Conservation (phyloP, 2,888 invertebrate species). For the Ochropacha duplaris region DNA sequence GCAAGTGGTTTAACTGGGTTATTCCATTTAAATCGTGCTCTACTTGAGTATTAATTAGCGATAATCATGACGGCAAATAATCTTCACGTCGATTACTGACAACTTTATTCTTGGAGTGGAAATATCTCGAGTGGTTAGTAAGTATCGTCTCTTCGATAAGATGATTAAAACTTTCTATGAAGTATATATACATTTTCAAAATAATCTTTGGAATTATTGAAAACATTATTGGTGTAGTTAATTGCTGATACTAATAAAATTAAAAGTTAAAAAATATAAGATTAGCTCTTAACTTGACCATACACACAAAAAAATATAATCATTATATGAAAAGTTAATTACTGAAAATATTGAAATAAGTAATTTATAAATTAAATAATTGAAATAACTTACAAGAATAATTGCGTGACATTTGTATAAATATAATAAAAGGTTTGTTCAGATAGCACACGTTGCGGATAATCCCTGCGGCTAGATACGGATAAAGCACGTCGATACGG, state of each 20-base stretch:
- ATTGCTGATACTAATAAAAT: background rate
- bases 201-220: too few species aligned
- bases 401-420: slow-evolving; percentile 38
- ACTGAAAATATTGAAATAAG: too few species aligned
- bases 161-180: slow-evolving; percentile 35
- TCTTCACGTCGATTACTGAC: slow-evolving; percentile 62
- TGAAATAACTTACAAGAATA: background rate
- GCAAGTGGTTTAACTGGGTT: slow-evolving; percentile 74
- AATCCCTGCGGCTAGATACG: slow-evolving; percentile 45
- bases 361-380: background rate
- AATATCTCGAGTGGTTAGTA: slow-evolving; percentile 56
- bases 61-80: slow-evolving; percentile 71
- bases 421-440: slow-evolving; percentile 16
- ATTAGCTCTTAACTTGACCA: too few species aligned
- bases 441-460: slow-evolving; percentile 50
- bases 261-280: too few species aligned
- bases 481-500: slow-evolving; percentile 42
- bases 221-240: background rate
- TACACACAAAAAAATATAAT: background rate
- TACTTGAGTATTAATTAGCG: slow-evolving; percentile 74
- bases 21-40: slow-evolving; percentile 68
- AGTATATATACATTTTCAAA: slow-evolving; percentile 27
- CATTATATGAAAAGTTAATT: too few species aligned
- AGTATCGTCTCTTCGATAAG: slow-evolving; percentile 50
- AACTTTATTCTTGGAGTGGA: slow-evolving; percentile 61